Percentiles rank a stretch among this genome's conserved stretches.
Evolutionary conservation across 1,140 invertebrate species (phyloP).

Genomic region (Zaprionus vittiger): DNA sequence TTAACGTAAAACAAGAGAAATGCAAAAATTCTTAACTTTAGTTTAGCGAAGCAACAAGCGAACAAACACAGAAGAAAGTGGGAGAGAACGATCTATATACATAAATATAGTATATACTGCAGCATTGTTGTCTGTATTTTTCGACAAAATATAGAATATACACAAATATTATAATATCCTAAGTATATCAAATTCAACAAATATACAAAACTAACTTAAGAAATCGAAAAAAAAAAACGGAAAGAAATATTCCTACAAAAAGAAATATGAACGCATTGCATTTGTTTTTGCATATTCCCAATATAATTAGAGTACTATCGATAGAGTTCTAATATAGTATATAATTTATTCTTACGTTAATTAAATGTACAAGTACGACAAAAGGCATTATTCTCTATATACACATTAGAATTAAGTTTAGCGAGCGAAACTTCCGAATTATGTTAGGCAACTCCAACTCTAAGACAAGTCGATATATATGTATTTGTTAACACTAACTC

Average conservation of each 20-base stretch:
- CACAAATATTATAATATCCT: constrained; percentile 42
- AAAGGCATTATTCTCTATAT: constrained; percentile 10
- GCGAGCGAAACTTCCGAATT: constrained; percentile 42
- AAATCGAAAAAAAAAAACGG: constrained; percentile 19
- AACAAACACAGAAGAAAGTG: constrained; percentile 45
- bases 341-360: constrained; percentile 30
- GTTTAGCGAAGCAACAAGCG: constrained; percentile 60
- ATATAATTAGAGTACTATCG: constrained; percentile 30
- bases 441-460: constrained; percentile 40
- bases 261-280: constrained; percentile 49
- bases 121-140: constrained; percentile 58
- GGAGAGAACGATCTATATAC: not conserved
- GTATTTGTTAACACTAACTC: constrained; percentile 19
- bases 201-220: constrained; percentile 6
- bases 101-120: constrained; percentile 9
- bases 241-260: constrained; percentile 65
- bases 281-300: constrained; percentile 64
- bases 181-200: constrained; percentile 24
- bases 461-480: constrained; percentile 62
- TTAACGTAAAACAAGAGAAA: constrained; percentile 59
- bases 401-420: constrained; percentile 1
- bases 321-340: constrained; percentile 31
- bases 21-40: constrained; percentile 41
- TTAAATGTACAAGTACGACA: constrained; percentile 30
- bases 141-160: constrained; percentile 52